Percentiles rank a stretch among this genome's conserved stretches.
Evolutionary conservation across 1,140 invertebrate genomes (phyloP).

Genomic region (Pinna nobilis): DNA sequence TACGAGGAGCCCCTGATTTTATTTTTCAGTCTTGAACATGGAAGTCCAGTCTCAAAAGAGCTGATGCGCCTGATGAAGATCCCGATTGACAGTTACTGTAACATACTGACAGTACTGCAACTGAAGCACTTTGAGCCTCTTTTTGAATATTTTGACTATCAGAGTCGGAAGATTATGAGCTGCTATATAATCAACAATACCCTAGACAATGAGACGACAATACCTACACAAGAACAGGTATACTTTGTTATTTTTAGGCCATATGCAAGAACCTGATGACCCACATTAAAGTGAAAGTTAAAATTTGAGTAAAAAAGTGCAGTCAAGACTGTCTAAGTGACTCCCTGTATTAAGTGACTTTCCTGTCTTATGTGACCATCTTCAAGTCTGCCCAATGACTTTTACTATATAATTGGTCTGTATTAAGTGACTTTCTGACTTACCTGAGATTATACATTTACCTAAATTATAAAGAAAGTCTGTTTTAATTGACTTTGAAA

Average conservation of each 20-base stretch:
- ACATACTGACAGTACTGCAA: slow-evolving; percentile 86
- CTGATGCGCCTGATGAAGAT: slow-evolving; percentile 94
- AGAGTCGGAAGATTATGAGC: slow-evolving; percentile 90
- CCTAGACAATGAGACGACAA: slow-evolving; percentile 90
- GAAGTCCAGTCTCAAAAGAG: slow-evolving; percentile 91
- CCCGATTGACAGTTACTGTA: slow-evolving; percentile 95
- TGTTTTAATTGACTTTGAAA: no score
- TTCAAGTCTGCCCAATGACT: no score
- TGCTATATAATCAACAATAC: slow-evolving; percentile 92
- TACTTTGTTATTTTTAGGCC: background rate
- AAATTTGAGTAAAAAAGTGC: no score
- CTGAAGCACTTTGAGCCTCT: slow-evolving; percentile 90
- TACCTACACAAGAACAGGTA: slow-evolving; percentile 90
- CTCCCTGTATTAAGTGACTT: background rate
- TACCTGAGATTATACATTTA: no score
- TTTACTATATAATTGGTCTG: no score
- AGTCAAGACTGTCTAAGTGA: no score
- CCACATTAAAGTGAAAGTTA: no score
- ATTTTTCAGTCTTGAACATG: slow-evolving; percentile 82
- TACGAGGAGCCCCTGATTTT: no score
- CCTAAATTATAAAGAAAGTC: no score
- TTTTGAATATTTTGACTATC: slow-evolving; percentile 92
- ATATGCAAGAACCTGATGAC: no score
- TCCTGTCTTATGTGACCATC: no score
- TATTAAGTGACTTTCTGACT: no score